Conservation (phyloP, 2,113 vertebrate species). For the Takifugu flavidus region DNA sequence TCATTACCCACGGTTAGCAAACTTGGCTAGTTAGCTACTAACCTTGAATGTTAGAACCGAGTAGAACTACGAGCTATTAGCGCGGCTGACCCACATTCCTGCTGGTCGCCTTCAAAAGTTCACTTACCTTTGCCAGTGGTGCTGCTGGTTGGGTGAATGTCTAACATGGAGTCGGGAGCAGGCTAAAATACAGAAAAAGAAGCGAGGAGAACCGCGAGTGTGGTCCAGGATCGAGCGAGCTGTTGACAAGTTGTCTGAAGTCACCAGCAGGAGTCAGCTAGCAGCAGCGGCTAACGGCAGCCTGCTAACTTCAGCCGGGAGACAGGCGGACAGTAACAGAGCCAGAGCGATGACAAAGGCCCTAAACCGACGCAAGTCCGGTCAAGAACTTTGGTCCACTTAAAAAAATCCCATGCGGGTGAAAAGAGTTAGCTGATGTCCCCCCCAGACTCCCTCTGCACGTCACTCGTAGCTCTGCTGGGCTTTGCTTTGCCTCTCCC, state of each 20-base stretch:
- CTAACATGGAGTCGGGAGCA: not conserved
- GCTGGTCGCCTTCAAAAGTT: conserved; percentile 34
- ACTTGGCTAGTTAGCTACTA: conserved; percentile 52
- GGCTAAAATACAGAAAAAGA: not conserved
- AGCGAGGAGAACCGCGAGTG: conserved; percentile 1
- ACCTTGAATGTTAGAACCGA: conserved; percentile 48
- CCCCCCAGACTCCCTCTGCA: conserved; percentile 29
- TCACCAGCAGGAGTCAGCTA: conserved; percentile 49
- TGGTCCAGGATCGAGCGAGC: conserved; percentile 41
- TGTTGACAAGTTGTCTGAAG: conserved; percentile 66
- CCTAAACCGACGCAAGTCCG: not conserved
- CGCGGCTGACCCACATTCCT: conserved; percentile 64
- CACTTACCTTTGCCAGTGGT: conserved; percentile 54
- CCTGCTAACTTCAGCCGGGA: conserved; percentile 40
- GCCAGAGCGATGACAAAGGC: not conserved
- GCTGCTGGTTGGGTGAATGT: conserved; percentile 26
- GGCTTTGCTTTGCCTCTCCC: conserved; percentile 16
- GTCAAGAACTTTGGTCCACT: conserved; percentile 6
- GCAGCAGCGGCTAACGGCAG: conserved; percentile 50
- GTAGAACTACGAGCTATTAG: conserved; percentile 50
- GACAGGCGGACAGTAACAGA: not conserved
- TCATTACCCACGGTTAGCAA: conserved; percentile 23
- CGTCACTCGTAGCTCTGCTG: conserved; percentile 31
- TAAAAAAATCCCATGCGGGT: conserved; percentile 22
- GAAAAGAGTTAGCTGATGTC: conserved; percentile 25